A percentile compares a stretch with the other conserved stretches of the same genome.
phyloP scores from a whole-genome alignment of 2,113 vertebrate genomes.

The Dicerorhinus sumatrensis region DNA sequence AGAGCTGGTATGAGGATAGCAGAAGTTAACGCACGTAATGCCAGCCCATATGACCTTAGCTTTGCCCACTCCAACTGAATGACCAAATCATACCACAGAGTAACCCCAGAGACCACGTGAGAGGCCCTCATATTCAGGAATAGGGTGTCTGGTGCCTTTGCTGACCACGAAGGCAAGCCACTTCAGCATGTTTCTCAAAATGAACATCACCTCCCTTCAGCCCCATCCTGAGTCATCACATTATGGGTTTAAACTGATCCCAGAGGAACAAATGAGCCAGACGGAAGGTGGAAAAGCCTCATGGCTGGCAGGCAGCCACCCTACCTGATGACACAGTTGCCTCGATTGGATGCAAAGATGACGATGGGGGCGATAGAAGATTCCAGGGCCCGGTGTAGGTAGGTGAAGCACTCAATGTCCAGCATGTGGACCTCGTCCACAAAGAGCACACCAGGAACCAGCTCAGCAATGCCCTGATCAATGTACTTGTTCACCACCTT shows the following conservation, averaged over 20 bases:
- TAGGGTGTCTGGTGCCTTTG: neutral
- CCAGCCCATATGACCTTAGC: neutral
- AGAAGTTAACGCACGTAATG: neutral
- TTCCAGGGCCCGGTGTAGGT: constrained; percentile 96
- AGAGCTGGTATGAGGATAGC: neutral
- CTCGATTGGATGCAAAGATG: constrained; percentile 97
- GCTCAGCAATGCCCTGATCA: constrained; percentile 97
- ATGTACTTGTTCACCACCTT: constrained; percentile 99
- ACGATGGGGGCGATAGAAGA: constrained; percentile 98
- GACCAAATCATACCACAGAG: neutral
- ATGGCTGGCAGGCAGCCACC: neutral
- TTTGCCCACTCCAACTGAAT: neutral
- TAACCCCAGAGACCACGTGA: neutral
- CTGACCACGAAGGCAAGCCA: neutral
- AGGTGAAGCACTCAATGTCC: constrained; percentile 99
- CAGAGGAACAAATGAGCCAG: no score
- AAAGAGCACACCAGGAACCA: constrained; percentile 97
- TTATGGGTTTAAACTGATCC: neutral
- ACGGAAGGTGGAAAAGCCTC: neutral
- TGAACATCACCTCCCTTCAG: neutral
- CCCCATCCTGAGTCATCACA: fast-evolving
- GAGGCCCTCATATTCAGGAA: neutral
- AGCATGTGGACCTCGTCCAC: constrained; percentile 99
- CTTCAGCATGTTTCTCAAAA: neutral
- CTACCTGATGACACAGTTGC: constrained; percentile 97